A percentile compares a stretch with the other conserved stretches of the same genome.
Evolutionary conservation across 1,140 invertebrate species (phyloP).

Genomic region (Tribolium castaneum): DNA sequence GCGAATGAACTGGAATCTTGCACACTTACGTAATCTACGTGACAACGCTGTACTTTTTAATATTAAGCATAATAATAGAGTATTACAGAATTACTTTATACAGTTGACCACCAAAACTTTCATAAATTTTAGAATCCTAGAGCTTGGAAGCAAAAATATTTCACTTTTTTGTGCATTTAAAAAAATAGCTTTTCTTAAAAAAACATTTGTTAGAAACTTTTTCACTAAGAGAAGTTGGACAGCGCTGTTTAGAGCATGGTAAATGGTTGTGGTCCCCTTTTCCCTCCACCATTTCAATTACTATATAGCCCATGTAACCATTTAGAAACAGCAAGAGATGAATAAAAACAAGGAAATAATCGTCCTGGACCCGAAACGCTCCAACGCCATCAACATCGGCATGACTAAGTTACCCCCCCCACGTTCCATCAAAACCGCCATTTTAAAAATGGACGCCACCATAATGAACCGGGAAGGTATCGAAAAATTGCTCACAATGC

Average conservation of each 20-base stretch:
- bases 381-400: conserved; percentile 99
- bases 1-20: too few relatives aligned
- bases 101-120: too few relatives aligned
- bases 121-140: too few relatives aligned
- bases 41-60: too few relatives aligned
- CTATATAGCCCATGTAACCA: conserved; percentile 12
- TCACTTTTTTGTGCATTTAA: too few relatives aligned
- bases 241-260: neutral
- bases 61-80: too few relatives aligned
- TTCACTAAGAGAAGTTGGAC: too few relatives aligned
- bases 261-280: conserved; percentile 19
- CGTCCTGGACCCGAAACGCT: conserved; percentile 96
- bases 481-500: conserved; percentile 97
- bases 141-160: too few relatives aligned
- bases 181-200: too few relatives aligned
- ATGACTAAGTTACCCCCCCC: conserved; percentile 98
- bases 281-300: neutral
- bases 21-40: too few relatives aligned
- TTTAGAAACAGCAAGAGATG: conserved; percentile 90
- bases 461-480: conserved; percentile 99
- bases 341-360: conserved; percentile 96
- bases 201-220: too few relatives aligned
- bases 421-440: conserved; percentile 96
- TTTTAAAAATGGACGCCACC: conserved; percentile 98
- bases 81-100: too few relatives aligned